Evolutionary conservation across 1,140 invertebrate genomes (phyloP).

Genomic region (Kradibia gibbosae): DNA sequence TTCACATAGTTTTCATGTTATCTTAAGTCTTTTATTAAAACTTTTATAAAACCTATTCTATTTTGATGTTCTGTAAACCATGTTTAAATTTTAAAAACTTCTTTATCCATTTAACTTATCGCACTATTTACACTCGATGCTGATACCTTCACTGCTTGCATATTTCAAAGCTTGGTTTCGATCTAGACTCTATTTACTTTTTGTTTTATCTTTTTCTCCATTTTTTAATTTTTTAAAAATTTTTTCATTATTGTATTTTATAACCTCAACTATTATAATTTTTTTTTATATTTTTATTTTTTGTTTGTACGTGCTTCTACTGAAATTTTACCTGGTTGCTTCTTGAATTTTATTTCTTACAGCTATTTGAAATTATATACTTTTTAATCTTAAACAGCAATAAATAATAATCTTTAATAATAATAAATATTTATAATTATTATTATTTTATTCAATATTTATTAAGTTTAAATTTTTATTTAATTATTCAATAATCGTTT

Average conservation of each 20-base stretch:
- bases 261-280: not conserved
- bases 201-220: not conserved
- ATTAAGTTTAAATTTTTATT: too few species aligned
- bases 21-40: not conserved
- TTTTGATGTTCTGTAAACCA: not conserved
- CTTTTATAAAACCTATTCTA: not conserved
- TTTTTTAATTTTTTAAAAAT: not conserved
- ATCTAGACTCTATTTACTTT: not conserved
- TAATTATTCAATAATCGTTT: too few species aligned
- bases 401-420: too few species aligned
- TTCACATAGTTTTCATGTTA: not conserved
- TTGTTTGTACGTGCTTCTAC: not conserved
- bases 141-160: not conserved
- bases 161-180: not conserved
- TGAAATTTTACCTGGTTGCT: not conserved
- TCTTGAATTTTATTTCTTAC: not conserved
- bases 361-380: not conserved
- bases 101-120: constrained; percentile 1
- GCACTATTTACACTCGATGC: constrained; percentile 1
- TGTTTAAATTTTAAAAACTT: not conserved
- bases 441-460: too few species aligned
- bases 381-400: too few species aligned
- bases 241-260: not conserved
- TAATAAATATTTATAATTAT: too few species aligned
- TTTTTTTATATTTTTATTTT: not conserved